Conservation (phyloP, 2,888 invertebrate species). For the Muschampia plurimacula region DNA sequence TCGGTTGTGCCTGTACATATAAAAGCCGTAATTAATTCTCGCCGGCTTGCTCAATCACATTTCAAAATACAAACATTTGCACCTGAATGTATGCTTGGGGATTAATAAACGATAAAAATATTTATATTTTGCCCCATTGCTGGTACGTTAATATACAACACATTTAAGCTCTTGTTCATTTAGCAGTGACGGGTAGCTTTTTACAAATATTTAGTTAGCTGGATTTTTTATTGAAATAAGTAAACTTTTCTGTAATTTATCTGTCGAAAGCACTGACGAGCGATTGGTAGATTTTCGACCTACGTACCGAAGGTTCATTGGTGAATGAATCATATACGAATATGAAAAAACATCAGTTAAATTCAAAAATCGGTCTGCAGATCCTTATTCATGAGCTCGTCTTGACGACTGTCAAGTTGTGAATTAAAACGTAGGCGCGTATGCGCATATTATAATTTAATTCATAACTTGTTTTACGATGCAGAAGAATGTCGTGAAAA, state of each 20-base stretch:
- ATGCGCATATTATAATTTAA: too few relatives aligned
- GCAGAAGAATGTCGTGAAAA: too few relatives aligned
- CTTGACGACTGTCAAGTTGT: too few relatives aligned
- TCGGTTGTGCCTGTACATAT: not conserved
- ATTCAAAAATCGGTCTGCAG: too few relatives aligned
- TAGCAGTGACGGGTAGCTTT: not conserved
- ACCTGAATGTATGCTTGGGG: conserved; percentile 11
- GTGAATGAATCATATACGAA: too few relatives aligned
- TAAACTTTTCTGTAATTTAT: not conserved
- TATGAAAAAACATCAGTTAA: too few relatives aligned
- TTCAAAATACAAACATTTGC: conserved; percentile 10
- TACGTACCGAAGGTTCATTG: too few relatives aligned
- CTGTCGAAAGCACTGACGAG: not conserved
- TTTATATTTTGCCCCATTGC: not conserved
- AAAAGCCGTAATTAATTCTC: not conserved
- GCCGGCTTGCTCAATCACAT: conserved; percentile 5
- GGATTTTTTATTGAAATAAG: not conserved
- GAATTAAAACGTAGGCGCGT: too few relatives aligned
- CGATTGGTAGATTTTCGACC: not conserved
- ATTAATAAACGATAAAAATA: conserved; percentile 1
- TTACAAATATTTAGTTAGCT: conserved; percentile 2
- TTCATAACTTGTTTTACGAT: too few relatives aligned
- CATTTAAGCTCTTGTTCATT: conserved; percentile 1
- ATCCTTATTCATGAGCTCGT: too few relatives aligned
- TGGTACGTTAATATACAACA: not conserved